Conservation (phyloP, 2,888 invertebrate genomes). For the Zelleria hepariella region DNA sequence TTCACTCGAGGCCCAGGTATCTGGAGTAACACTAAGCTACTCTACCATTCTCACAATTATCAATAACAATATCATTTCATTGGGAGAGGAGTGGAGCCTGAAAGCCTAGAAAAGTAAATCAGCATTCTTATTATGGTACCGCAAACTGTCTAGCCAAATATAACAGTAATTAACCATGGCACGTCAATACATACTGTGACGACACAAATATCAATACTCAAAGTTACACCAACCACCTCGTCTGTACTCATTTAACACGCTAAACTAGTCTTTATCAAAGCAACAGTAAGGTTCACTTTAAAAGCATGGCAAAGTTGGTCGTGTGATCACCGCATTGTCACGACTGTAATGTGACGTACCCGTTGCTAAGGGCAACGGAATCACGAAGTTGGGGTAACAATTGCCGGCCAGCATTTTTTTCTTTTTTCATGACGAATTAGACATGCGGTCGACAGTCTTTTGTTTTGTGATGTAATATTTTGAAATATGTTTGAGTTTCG, state of each 20-base stretch:
- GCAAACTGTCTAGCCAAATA: background rate
- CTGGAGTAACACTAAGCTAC: too few species aligned
- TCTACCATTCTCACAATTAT: too few species aligned
- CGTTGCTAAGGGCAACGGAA: slow-evolving; percentile 8
- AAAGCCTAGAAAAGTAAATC: too few species aligned
- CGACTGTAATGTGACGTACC: slow-evolving; percentile 1
- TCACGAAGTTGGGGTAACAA: slow-evolving; percentile 1
- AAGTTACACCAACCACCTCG: background rate
- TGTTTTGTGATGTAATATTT: background rate
- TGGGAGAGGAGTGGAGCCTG: too few species aligned
- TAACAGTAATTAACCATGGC: background rate
- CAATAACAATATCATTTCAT: too few species aligned
- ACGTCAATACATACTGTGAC: background rate
- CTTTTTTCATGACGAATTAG: background rate
- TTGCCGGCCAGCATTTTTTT: background rate
- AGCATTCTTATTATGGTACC: too few species aligned
- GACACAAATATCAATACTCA: background rate
- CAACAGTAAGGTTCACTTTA: background rate
- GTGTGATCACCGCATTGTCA: background rate
- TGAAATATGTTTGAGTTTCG: too few species aligned
- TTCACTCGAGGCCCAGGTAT: too few species aligned
- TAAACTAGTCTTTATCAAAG: background rate
- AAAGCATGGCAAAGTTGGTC: background rate
- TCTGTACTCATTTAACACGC: background rate
- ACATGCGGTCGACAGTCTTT: background rate